Percentiles rank a stretch among this genome's conserved stretches.
These are phyloP conservation scores for Onychomys leucogaster DNA, from an alignment of 2,797 vertebrate species.

Conservation along the genomic window DNA sequence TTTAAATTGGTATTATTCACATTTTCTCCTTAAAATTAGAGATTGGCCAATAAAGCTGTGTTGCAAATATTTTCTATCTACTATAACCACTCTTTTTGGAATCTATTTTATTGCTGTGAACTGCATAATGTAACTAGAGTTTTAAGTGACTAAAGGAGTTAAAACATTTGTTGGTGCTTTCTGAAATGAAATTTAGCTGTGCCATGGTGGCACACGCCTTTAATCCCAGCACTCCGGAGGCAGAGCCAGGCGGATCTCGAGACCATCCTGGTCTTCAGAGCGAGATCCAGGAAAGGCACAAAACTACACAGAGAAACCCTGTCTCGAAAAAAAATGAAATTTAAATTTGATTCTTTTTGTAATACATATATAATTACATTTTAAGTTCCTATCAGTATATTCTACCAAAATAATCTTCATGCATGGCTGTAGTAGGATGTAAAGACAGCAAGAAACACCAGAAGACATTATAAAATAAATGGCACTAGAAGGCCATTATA, in stretches of 20 bases:
- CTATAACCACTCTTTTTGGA: slow-evolving; percentile 23
- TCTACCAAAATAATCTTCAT: not conserved
- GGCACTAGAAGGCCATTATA: not conserved
- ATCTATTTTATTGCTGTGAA: not conserved
- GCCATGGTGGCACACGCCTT: too few species aligned
- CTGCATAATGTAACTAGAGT: not conserved
- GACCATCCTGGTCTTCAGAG: too few species aligned
- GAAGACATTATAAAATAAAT: slow-evolving; percentile 26
- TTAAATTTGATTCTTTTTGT: not conserved
- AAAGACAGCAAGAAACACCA: not conserved
- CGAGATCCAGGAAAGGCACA: too few species aligned
- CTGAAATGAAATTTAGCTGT: slow-evolving; percentile 18
- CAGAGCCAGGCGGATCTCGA: too few species aligned
- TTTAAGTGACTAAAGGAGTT: slow-evolving; percentile 3
- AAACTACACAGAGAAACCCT: too few species aligned
- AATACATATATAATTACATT: not conserved
- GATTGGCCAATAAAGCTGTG: not conserved
- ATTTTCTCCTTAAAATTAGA: not conserved
- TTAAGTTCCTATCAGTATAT: slow-evolving; percentile 2
- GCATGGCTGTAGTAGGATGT: not conserved
- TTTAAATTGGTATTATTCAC: slow-evolving; percentile 9
- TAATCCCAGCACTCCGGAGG: too few species aligned
- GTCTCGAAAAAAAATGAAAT: too few species aligned
- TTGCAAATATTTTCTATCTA: not conserved
- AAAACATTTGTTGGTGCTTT: not conserved